Evolutionary conservation across 2,797 vertebrate species (phyloP).

Genomic region (Chelon labrosus): DNA sequence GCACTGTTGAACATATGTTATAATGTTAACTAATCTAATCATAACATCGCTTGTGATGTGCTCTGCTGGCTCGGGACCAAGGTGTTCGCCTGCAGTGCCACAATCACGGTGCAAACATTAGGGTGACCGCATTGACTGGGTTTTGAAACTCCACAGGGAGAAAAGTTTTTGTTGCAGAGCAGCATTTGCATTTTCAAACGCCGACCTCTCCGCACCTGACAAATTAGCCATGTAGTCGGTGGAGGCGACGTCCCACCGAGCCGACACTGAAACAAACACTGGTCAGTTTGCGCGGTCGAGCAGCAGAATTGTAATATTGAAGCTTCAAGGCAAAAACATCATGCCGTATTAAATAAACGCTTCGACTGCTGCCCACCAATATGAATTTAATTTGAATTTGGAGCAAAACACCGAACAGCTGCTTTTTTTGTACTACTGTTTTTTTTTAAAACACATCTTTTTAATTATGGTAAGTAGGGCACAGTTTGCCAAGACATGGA

Average conservation of each 20-base stretch:
- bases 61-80: constrained; percentile 21
- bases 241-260: constrained; percentile 25
- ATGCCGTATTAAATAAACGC: constrained; percentile 22
- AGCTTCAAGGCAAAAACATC: constrained; percentile 15
- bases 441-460: constrained; percentile 17
- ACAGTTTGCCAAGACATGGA: constrained; percentile 30
- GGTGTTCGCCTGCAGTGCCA: constrained; percentile 2
- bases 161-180: constrained; percentile 1
- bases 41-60: constrained; percentile 15
- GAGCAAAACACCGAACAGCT: constrained; percentile 2
- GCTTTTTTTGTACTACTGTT: constrained; percentile 9
- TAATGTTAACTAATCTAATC: constrained; percentile 20
- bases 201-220: constrained; percentile 21
- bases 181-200: constrained; percentile 27
- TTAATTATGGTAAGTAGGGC: constrained; percentile 36
- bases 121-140: constrained; percentile 10
- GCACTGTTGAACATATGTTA: neutral
- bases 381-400: constrained; percentile 22
- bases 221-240: constrained; percentile 29
- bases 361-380: constrained; percentile 4
- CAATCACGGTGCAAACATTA: constrained; percentile 15
- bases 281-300: constrained; percentile 20
- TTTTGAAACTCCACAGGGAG: constrained; percentile 1
- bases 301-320: constrained; percentile 10
- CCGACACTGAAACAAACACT: constrained; percentile 23